Conservation (phyloP, 2,797 vertebrate species). For the Girardinus metallicus region DNA sequence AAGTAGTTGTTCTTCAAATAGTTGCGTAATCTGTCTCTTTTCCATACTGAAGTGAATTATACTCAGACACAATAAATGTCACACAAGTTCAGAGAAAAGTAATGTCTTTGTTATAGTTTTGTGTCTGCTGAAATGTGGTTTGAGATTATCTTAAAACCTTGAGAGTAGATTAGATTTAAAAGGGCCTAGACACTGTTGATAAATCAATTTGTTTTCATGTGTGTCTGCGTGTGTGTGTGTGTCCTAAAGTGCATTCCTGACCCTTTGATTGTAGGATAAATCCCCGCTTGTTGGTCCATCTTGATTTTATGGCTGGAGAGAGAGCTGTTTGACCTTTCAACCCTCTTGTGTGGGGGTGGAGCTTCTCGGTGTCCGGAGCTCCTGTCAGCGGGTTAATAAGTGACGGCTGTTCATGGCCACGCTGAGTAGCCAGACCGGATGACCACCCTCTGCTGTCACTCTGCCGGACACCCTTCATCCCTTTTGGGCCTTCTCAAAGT, state of each 20-base stretch:
- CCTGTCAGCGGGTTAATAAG: constrained; percentile 92
- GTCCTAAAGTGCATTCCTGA: constrained; percentile 61
- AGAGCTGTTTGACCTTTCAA: constrained; percentile 92
- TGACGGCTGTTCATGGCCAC: constrained; percentile 87
- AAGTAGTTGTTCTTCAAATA: background rate
- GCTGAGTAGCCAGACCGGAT: constrained; percentile 79
- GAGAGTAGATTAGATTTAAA: constrained; percentile 54
- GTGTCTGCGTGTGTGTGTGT: constrained; percentile 25
- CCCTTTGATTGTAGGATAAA: constrained; percentile 81
- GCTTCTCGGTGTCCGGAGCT: constrained; percentile 80
- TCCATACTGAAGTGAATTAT: background rate
- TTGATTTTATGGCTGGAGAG: constrained; percentile 86
- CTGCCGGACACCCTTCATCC: constrained; percentile 47
- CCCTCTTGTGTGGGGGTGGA: constrained; percentile 85
- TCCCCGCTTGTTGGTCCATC: constrained; percentile 87
- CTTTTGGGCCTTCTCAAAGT: constrained; percentile 81
- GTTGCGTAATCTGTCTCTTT: background rate
- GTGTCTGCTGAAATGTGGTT: constrained; percentile 25
- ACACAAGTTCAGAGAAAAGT: constrained; percentile 4
- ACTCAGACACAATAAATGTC: constrained; percentile 19
- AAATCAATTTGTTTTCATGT: constrained; percentile 66
- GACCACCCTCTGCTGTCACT: constrained; percentile 70
- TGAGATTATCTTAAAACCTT: constrained; percentile 36
- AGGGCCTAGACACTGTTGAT: constrained; percentile 51
- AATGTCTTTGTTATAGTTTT: constrained; percentile 37